Base-by-base conservation (phyloP, 2,113 vertebrate genomes). In the Anguilla rostrata region DNA sequence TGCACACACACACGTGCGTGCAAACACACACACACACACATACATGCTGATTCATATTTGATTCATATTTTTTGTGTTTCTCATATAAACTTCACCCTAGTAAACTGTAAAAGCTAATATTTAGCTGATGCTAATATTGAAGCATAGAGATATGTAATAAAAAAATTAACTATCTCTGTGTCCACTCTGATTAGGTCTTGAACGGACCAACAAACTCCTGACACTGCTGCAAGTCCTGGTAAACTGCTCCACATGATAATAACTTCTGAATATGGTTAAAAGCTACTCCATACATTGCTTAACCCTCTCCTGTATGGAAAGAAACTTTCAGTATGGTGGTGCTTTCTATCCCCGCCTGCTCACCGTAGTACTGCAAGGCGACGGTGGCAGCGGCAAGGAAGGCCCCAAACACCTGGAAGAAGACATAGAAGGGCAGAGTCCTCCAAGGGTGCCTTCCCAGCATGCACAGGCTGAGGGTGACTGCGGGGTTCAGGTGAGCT, bases 401-500 rank as follows among this genome's bases (percentile, higher is more conserved):
- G 0, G 94, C 91, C 1, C 83, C 92, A 0, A 81, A 5, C 11
- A 78, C 22, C 91, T 96, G 94, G 82, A 94, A 40, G 0, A 87
- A 0, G 15, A 1, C 2, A 0, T 94, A 96, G 83, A 95, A n/a
- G 3, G 94, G 95, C 11, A 97, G 66, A 39, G 92, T 95, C 91
- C 88, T 87, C 95, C 95, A 95, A 0, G 94, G 93, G 5, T 93
- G 39, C 40, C 75, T 91, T n/a, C 84, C 92, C 8, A 92, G 2
- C 41, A 95, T 85, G 78, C 94, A 94, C 92, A 95, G 63, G 86
- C 92, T 16, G 0, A 97, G 39, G n/a, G 96, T 92, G 87, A 94
- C 94, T 0, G 95, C 94, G 0, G 94, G 96, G 78, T 96, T 96
- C 87, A 96, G 86, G 81, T 96, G 95, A 16, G 94, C 95, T 0